A percentile compares a stretch with the other conserved stretches of the same genome.
These are phyloP conservation scores for Rissa tridactyla DNA, from an alignment of 2,113 vertebrate species.

Conservation along the genomic window DNA sequence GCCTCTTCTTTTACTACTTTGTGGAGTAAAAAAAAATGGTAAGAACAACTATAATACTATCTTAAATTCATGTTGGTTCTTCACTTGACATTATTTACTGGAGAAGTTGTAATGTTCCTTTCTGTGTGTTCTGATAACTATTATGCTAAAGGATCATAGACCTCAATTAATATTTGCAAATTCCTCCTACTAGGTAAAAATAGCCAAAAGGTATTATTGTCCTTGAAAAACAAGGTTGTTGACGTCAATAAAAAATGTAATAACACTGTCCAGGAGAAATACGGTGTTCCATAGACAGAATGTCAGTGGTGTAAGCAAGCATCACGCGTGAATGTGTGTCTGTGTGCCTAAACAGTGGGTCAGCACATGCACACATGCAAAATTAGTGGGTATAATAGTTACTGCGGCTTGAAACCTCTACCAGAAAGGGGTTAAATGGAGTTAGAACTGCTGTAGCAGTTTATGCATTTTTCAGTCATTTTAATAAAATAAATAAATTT, in stretches of 20 bases:
- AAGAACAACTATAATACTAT: neutral
- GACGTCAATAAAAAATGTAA: neutral
- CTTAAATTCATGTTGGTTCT: neutral
- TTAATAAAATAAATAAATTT: neutral
- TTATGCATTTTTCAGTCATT: neutral
- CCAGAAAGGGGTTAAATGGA: neutral
- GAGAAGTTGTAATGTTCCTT: neutral
- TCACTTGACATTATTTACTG: neutral
- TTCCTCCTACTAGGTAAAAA: conserved; percentile 16
- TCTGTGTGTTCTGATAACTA: neutral
- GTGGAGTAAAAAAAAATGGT: neutral
- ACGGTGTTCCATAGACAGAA: neutral
- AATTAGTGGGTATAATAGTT: neutral
- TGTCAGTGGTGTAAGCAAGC: neutral
- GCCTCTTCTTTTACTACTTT: neutral
- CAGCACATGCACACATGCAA: accelerated
- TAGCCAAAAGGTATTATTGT: conserved; percentile 7
- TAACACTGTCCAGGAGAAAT: neutral
- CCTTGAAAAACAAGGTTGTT: conserved; percentile 21
- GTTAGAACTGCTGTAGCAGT: neutral
- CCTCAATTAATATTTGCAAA: conserved; percentile 34
- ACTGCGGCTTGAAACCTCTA: neutral
- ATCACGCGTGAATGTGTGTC: accelerated
- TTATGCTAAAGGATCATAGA: neutral
- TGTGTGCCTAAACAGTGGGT: neutral